Evolutionary conservation across 2,888 invertebrate genomes (phyloP).

Genomic region (Papilio gigon): DNA sequence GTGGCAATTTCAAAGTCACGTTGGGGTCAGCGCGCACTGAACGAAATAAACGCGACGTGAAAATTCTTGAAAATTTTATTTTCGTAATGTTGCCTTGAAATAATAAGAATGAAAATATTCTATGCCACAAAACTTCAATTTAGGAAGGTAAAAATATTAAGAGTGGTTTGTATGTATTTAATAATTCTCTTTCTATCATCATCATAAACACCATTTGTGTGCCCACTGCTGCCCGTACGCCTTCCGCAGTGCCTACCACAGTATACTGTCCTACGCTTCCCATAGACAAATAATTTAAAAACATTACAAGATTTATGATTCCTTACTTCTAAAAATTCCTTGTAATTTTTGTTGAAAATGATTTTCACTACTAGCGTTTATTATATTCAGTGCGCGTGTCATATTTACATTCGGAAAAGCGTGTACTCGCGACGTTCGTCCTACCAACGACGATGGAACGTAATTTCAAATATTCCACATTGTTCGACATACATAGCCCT

Average conservation of each 20-base stretch:
- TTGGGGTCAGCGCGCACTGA: slow-evolving; percentile 51
- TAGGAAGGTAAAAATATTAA: neutral
- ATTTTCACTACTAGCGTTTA: neutral
- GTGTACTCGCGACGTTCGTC: neutral
- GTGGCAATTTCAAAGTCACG: slow-evolving; percentile 62
- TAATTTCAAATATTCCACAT: neutral
- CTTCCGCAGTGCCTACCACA: too few species aligned
- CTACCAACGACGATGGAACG: neutral
- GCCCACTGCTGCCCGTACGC: too few species aligned
- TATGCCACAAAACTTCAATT: neutral
- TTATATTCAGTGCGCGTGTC: slow-evolving; percentile 16
- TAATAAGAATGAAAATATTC: neutral
- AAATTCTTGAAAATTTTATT: too few species aligned
- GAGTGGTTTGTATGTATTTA: neutral
- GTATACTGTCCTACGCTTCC: too few species aligned
- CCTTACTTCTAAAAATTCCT: neutral
- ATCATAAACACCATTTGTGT: too few species aligned
- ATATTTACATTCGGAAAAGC: slow-evolving; percentile 32
- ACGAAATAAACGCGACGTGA: slow-evolving; percentile 42
- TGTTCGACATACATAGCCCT: slow-evolving; percentile 7
- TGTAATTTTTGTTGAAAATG: neutral
- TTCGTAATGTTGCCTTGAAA: too few species aligned
- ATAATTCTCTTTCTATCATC: too few species aligned
- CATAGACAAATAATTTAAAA: neutral
- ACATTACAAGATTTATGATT: too few species aligned